A percentile compares a stretch with the other conserved stretches of the same genome.
These are phyloP conservation scores for Tetragnatha versicolor DNA, from an alignment of 1,140 invertebrate species.

Conservation along the genomic window DNA sequence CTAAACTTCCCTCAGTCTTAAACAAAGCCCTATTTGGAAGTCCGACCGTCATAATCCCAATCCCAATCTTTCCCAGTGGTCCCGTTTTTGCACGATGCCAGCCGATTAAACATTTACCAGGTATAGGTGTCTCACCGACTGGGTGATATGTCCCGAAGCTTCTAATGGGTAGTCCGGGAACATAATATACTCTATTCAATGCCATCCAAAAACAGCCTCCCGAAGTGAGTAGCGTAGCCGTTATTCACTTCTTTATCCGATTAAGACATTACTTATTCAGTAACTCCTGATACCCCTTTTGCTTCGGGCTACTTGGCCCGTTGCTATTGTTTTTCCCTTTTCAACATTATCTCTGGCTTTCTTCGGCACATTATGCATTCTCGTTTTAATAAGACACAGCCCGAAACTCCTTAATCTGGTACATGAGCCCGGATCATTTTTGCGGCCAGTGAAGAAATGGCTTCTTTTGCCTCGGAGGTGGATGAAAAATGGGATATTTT, in stretches of 20 bases:
- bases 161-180: slow-evolving; percentile 37
- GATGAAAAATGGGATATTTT: too few species aligned
- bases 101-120: slow-evolving; percentile 42
- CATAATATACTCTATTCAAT: slow-evolving; percentile 49
- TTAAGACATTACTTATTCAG: slow-evolving; percentile 51
- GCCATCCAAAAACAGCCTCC: slow-evolving; percentile 39
- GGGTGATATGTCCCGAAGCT: slow-evolving; percentile 16
- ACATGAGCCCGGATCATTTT: too few species aligned
- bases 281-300: slow-evolving; percentile 23
- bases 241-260: slow-evolving; percentile 48
- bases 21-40: too few species aligned
- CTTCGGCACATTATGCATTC: slow-evolving; percentile 48
- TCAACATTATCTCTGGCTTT: slow-evolving; percentile 28
- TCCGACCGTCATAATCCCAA: too few species aligned
- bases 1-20: too few species aligned
- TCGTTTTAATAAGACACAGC: slow-evolving; percentile 48
- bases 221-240: background rate
- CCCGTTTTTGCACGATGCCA: too few species aligned
- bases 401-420: slow-evolving; percentile 45
- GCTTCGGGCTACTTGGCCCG: slow-evolving; percentile 18
- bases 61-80: too few species aligned
- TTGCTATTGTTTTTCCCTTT: slow-evolving; percentile 47
- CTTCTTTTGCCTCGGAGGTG: too few species aligned
- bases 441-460: too few species aligned
- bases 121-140: slow-evolving; percentile 40